Evolutionary conservation across 2,113 vertebrate genomes (phyloP).

Genomic region (Crotalus viridis): DNA sequence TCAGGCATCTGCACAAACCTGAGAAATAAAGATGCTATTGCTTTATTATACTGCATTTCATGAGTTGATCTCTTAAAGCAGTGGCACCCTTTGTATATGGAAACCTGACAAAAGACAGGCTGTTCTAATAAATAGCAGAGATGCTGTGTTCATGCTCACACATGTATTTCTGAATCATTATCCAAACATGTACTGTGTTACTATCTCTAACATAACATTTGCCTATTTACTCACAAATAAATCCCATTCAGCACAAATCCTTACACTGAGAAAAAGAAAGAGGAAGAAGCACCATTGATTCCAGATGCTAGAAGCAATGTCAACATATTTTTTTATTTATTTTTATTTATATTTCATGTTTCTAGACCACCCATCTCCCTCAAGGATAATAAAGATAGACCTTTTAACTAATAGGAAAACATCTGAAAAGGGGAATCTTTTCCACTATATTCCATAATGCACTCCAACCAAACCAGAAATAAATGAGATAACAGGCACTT

Average conservation of each 20-base stretch:
- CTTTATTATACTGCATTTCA: neutral
- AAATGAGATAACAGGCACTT: neutral
- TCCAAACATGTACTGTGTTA: neutral
- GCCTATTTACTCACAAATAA: neutral
- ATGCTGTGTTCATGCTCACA: neutral
- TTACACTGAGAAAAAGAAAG: neutral
- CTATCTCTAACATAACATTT: neutral
- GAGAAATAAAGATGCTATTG: neutral
- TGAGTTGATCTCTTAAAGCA: neutral
- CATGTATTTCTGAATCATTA: neutral
- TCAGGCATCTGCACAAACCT: neutral
- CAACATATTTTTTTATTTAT: neutral
- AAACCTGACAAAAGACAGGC: neutral
- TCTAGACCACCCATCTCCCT: neutral
- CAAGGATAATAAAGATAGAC: neutral
- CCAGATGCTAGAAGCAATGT: neutral
- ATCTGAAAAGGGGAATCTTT: neutral
- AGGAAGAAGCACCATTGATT: neutral
- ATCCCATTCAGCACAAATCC: neutral
- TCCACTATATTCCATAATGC: neutral
- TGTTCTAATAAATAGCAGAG: neutral
- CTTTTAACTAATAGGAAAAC: neutral
- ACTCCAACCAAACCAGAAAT: neutral
- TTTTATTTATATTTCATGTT: no score
- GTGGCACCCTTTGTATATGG: neutral